A percentile compares a stretch with the other conserved stretches of the same genome.
phyloP scores from a whole-genome alignment of 2,888 invertebrate genomes.

The Stratiomys singularior region DNA sequence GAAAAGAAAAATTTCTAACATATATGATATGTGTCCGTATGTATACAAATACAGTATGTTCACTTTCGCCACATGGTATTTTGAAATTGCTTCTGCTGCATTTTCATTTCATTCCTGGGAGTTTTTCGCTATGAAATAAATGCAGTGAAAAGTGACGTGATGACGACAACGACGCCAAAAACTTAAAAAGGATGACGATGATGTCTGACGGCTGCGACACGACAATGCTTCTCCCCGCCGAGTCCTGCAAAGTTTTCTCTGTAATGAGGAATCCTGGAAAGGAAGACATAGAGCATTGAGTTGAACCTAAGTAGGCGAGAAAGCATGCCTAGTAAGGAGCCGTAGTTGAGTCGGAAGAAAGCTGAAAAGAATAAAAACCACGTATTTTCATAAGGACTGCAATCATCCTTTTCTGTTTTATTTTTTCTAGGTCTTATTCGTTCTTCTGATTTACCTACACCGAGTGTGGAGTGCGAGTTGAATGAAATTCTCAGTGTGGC shows the following conservation, averaged over 20 bases:
- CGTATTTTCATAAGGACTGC: conserved; percentile 47
- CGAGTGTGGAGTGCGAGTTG: background rate
- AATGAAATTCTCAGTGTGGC: background rate
- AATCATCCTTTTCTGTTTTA: conserved; percentile 48
- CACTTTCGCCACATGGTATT: background rate
- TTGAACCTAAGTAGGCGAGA: background rate
- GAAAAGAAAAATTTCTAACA: too few species aligned
- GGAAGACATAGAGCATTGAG: background rate
- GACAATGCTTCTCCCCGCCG: too few species aligned
- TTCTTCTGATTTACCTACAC: background rate
- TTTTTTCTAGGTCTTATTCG: conserved; percentile 28
- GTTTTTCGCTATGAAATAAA: too few species aligned
- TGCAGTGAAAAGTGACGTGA: too few species aligned
- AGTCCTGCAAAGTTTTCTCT: background rate
- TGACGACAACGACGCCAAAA: too few species aligned
- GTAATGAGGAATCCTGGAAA: background rate
- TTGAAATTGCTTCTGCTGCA: conserved; percentile 2
- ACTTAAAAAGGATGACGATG: too few species aligned
- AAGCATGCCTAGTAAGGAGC: background rate
- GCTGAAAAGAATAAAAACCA: background rate
- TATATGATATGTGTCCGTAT: too few species aligned
- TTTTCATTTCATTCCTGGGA: background rate
- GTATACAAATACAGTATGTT: too few species aligned
- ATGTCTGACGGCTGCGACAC: too few species aligned
- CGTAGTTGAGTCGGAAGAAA: background rate